phyloP scores from a whole-genome alignment of 1,140 invertebrate genomes.

The Acromyrmex heyeri region DNA sequence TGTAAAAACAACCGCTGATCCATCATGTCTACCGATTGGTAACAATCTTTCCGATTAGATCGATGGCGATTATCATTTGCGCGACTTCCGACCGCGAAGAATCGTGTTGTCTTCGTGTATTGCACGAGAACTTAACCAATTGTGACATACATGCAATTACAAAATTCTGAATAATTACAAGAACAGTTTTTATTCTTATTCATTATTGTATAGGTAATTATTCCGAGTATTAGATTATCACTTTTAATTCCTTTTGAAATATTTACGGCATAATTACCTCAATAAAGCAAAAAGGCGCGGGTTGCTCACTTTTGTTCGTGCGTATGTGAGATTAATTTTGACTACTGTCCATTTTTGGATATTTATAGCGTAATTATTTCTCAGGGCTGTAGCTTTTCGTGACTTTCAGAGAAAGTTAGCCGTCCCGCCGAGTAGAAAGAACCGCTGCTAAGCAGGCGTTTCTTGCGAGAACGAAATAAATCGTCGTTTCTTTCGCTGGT shows the following conservation, averaged over 20 bases:
- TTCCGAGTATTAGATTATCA: background rate
- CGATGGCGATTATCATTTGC: conserved; percentile 30
- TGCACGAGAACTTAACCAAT: background rate
- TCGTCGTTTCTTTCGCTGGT: background rate
- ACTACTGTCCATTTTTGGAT: background rate
- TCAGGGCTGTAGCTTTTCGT: background rate
- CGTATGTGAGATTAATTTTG: background rate
- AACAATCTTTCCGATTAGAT: conserved; percentile 63
- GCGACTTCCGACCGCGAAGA: background rate
- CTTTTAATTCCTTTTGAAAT: background rate
- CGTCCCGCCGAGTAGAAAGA: conserved; percentile 13
- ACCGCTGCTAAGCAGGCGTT: background rate
- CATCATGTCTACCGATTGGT: conserved; percentile 41
- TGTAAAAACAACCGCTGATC: conserved; percentile 58
- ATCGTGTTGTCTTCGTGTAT: background rate
- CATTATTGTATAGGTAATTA: background rate
- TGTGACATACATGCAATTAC: background rate
- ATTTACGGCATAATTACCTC: conserved; percentile 22
- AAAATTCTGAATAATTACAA: background rate
- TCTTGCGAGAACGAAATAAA: conserved; percentile 27
- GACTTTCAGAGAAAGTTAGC: conserved; percentile 27
- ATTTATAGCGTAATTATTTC: conserved; percentile 42
- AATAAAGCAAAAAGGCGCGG: background rate
- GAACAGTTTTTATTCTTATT: conserved; percentile 25
- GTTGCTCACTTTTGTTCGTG: background rate